Evolutionary conservation across 2,888 invertebrate species (phyloP).

Genomic region (Stenodera caucasica): DNA sequence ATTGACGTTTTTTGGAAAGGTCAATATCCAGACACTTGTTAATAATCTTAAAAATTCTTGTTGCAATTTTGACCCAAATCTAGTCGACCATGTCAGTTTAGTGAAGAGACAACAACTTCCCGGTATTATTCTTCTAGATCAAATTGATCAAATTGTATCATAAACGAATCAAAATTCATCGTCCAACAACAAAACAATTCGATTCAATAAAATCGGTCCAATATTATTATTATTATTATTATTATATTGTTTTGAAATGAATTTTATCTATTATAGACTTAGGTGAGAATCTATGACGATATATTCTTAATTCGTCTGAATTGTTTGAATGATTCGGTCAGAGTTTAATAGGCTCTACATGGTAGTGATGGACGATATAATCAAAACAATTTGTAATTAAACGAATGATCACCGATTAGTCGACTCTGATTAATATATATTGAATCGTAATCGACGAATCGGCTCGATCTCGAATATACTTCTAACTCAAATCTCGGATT

Average conservation of each 20-base stretch:
- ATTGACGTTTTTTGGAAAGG: slow-evolving; percentile 13
- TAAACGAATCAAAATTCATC: too few relatives aligned
- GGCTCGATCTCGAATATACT: slow-evolving; percentile 1
- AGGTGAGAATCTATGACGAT: neutral
- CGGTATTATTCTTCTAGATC: neutral
- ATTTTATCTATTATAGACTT: too few relatives aligned
- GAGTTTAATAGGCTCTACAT: neutral
- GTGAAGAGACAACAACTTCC: slow-evolving; percentile 10
- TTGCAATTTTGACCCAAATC: slow-evolving; percentile 26
- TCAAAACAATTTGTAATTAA: slow-evolving; percentile 6
- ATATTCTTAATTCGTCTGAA: neutral
- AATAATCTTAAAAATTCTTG: slow-evolving; percentile 9
- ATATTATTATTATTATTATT: too few relatives aligned
- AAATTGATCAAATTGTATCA: neutral
- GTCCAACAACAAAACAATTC: neutral
- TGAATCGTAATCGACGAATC: slow-evolving; percentile 4
- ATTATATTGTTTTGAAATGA: too few relatives aligned
- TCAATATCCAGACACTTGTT: slow-evolving; percentile 25
- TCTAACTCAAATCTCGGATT: neutral
- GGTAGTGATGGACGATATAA: slow-evolving; percentile 1
- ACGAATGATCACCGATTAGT: neutral
- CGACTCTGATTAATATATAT: slow-evolving; percentile 3
- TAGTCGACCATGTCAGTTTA: slow-evolving; percentile 20
- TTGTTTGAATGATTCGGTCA: slow-evolving; percentile 2
- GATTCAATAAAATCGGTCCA: too few relatives aligned